These are phyloP conservation scores for Anthopleura xanthogrammica DNA, from an alignment of 92 coral and sea anemone genomes.

Conservation along the genomic window DNA sequence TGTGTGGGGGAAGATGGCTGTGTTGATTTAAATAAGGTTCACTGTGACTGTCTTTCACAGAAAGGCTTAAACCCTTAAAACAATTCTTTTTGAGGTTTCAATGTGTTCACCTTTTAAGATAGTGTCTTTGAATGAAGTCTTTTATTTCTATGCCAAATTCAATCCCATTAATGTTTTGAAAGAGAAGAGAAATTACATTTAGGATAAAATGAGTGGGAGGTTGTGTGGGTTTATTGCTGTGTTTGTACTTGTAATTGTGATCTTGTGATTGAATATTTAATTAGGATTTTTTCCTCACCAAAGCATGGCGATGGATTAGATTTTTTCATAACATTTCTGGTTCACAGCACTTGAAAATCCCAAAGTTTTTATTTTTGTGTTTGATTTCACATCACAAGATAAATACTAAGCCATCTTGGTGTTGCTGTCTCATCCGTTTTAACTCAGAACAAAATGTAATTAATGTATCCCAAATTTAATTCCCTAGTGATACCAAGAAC, in stretches of 20 bases:
- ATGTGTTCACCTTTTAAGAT: constrained; percentile 8
- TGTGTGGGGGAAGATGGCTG: constrained; percentile 32
- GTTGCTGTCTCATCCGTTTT: background rate
- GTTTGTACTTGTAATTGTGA: constrained; percentile 41
- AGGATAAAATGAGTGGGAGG: constrained; percentile 23
- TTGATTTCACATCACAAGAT: background rate
- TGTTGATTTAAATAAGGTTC: constrained; percentile 8
- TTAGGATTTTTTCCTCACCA: background rate
- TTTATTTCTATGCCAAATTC: constrained; percentile 12
- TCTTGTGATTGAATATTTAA: constrained; percentile 33
- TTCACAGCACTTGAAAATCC: background rate
- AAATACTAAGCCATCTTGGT: background rate
- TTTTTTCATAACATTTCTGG: background rate
- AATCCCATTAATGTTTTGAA: constrained; percentile 19
- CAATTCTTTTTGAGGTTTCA: constrained; percentile 4
- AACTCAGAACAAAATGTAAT: background rate
- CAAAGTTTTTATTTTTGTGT: background rate
- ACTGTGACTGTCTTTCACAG: background rate
- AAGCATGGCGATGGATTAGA: background rate
- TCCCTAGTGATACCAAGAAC: constrained; percentile 6
- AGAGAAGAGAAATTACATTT: constrained; percentile 17
- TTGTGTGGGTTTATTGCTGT: constrained; percentile 30
- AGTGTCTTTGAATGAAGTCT: constrained; percentile 9
- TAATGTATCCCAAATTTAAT: constrained; percentile 11
- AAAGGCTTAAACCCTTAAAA: background rate